These are phyloP conservation scores for Argyrosomus japonicus DNA, from an alignment of 2,113 vertebrate species.

Conservation along the genomic window DNA sequence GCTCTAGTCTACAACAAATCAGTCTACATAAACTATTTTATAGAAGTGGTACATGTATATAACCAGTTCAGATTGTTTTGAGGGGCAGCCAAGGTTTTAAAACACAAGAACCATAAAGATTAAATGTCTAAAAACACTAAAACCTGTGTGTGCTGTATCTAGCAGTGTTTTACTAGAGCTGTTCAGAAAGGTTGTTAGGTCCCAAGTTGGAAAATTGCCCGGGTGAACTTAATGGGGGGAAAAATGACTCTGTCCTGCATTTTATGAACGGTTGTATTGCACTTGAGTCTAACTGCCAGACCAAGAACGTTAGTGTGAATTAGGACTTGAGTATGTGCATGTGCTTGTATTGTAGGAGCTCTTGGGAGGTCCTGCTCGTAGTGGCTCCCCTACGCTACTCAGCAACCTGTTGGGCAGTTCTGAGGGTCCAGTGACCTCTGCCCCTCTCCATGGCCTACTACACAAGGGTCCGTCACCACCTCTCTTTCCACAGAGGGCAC, in stretches of 20 bases:
- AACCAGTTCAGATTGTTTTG: background rate
- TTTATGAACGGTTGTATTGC: background rate
- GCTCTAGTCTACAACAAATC: background rate
- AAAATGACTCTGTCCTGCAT: background rate
- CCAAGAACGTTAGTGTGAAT: background rate
- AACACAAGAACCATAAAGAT: background rate
- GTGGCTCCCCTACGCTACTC: constrained; percentile 87
- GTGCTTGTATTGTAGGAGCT: constrained; percentile 86
- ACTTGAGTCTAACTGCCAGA: background rate
- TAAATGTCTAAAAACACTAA: background rate
- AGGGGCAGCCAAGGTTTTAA: background rate
- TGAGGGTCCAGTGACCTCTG: constrained; percentile 75
- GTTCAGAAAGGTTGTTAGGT: background rate
- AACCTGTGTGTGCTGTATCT: background rate
- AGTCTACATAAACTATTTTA: background rate
- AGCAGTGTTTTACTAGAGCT: background rate
- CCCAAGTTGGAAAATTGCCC: background rate
- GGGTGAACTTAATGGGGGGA: background rate
- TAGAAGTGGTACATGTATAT: background rate
- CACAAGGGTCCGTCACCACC: constrained; percentile 92
- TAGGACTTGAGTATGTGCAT: background rate
- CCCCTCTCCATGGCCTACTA: constrained; percentile 82
- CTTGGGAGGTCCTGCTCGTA: constrained; percentile 86
- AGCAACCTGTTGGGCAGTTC: constrained; percentile 88
- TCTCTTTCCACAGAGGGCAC: constrained; percentile 89